Conservation (phyloP, 2,113 vertebrate genomes). For the Podiceps cristatus region DNA sequence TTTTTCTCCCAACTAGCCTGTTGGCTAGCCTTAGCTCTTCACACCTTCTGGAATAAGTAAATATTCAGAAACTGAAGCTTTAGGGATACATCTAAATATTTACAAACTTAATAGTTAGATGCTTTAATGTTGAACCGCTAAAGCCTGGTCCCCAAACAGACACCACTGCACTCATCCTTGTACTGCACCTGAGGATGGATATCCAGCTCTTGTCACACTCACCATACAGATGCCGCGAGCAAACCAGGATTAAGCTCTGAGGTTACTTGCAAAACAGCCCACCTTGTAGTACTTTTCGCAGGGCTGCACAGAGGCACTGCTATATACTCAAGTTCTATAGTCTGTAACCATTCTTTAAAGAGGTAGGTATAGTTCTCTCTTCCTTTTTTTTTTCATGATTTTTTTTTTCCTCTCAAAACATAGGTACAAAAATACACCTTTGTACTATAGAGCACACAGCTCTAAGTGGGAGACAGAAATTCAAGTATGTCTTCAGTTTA, state of each 20-base stretch:
- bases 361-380: not conserved
- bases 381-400: not conserved
- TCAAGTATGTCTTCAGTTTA: not conserved
- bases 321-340: not conserved
- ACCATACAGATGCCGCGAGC: accelerated
- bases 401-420: not conserved
- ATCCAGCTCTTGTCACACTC: not conserved
- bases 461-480: not conserved
- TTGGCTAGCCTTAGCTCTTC: not conserved
- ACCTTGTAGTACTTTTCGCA: not conserved
- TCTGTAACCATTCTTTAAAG: not conserved
- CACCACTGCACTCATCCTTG: not conserved
- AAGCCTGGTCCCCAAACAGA: not conserved
- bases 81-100: not conserved
- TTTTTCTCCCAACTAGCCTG: not conserved
- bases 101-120: not conserved
- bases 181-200: not conserved
- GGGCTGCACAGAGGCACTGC: not conserved
- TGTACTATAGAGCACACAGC: not conserved
- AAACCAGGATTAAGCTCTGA: not conserved
- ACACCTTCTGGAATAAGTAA: not conserved
- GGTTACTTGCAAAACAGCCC: not conserved
- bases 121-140: not conserved
- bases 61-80: not conserved
- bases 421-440: not conserved